Evolutionary conservation across 2,888 invertebrate species (phyloP).

Genomic region (Sminthurinus aureus): DNA sequence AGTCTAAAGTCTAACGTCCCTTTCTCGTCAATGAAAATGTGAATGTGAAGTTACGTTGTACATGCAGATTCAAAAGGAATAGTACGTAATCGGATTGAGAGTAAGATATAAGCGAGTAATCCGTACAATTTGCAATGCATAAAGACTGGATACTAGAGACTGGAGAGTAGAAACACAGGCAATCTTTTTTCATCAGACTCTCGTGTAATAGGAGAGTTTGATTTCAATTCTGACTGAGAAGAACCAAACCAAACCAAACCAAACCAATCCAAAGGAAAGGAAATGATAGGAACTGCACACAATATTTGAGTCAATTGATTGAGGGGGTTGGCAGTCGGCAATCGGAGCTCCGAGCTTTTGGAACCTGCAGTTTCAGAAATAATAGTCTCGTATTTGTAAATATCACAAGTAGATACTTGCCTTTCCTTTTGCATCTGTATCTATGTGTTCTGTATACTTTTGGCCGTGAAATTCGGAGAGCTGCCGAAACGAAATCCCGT

Average conservation of each 20-base stretch:
- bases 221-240: conserved; percentile 16
- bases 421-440: too few species aligned
- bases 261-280: not conserved
- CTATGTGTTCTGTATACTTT: too few species aligned
- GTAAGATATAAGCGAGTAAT: conserved; percentile 9
- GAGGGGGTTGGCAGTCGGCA: not conserved
- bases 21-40: not conserved
- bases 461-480: too few species aligned
- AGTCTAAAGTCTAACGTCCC: not conserved
- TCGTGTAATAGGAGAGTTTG: not conserved
- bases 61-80: not conserved
- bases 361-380: too few species aligned
- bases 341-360: too few species aligned
- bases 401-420: too few species aligned
- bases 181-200: conserved; percentile 15
- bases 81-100: not conserved
- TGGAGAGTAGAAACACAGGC: not conserved
- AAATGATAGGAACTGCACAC: not conserved
- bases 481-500: too few species aligned
- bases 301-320: not conserved
- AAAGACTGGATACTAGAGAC: too few species aligned
- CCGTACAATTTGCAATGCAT: not conserved
- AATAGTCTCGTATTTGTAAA: too few species aligned
- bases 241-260: conserved; percentile 26
- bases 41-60: not conserved